Evolutionary conservation across 2,888 invertebrate genomes (phyloP).

Genomic region (Nebria salina): DNA sequence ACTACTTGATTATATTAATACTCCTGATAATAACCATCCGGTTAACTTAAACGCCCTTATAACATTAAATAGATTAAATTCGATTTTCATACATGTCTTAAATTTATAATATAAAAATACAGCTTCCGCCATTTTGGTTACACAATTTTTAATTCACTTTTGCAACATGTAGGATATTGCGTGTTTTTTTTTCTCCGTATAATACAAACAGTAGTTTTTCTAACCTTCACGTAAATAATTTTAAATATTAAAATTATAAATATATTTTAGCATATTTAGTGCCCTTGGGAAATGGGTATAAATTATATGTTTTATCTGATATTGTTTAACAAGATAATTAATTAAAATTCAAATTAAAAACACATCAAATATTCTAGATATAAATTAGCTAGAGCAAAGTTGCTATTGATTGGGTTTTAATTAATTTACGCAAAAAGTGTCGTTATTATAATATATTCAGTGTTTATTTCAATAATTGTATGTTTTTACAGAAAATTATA

Average conservation of each 20-base stretch:
- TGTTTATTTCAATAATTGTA: neutral
- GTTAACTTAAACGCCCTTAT: constrained; percentile 13
- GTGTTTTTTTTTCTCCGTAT: neutral
- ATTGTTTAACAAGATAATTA: neutral
- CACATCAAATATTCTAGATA: neutral
- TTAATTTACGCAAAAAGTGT: neutral
- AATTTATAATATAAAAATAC: neutral
- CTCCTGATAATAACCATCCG: constrained; percentile 30
- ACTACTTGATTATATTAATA: constrained; percentile 23
- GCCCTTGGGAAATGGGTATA: neutral
- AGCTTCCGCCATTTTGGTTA: neutral
- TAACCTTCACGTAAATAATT: neutral
- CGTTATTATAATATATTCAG: neutral
- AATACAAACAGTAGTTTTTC: neutral
- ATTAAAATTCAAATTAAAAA: neutral
- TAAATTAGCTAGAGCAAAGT: neutral
- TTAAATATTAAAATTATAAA: neutral
- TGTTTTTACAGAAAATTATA: neutral
- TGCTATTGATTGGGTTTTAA: neutral
- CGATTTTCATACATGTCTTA: neutral
- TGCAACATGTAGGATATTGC: neutral
- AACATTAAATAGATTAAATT: neutral
- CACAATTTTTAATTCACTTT: neutral
- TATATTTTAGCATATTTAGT: neutral
- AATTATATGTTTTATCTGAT: neutral